Conservation (phyloP, 2,113 vertebrate species). For the Bombycilla garrulus region DNA sequence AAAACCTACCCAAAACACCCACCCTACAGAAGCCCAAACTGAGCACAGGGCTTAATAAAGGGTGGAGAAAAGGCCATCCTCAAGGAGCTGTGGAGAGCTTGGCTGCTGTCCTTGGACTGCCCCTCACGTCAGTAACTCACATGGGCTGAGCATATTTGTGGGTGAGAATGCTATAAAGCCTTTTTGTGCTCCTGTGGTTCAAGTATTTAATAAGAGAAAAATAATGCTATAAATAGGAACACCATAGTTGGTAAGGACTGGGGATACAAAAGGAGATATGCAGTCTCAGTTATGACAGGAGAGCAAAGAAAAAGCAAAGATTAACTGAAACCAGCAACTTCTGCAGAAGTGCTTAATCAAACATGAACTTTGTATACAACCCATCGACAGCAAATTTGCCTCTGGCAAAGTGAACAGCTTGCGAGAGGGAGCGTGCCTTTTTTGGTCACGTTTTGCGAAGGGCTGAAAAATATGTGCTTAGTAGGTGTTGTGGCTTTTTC, state of each 20-base stretch:
- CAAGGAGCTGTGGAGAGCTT: not conserved
- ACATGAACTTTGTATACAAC: slow-evolving; percentile 4
- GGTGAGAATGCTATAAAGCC: slow-evolving; percentile 28
- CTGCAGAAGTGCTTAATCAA: slow-evolving; percentile 11
- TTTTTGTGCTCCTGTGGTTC: slow-evolving; percentile 34
- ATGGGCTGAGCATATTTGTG: slow-evolving; percentile 27
- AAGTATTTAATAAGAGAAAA: slow-evolving; percentile 44
- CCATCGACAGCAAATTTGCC: not conserved
- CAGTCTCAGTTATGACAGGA: not conserved
- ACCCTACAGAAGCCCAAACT: not conserved
- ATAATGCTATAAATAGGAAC: slow-evolving; percentile 42
- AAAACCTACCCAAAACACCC: not conserved
- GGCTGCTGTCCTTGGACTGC: not conserved
- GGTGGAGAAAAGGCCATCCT: not conserved
- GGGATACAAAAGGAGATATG: slow-evolving; percentile 14
- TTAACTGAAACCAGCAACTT: not conserved
- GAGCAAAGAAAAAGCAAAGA: not conserved
- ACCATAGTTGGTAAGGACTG: slow-evolving; percentile 47
- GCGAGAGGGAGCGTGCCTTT: not conserved
- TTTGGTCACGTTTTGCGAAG: slow-evolving; percentile 48
- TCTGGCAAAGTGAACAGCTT: not conserved
- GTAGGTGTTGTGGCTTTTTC: slow-evolving; percentile 33
- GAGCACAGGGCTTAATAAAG: not conserved
- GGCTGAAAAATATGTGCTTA: slow-evolving; percentile 41
- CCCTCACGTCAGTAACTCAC: slow-evolving; percentile 20